Conservation (phyloP, 2,888 invertebrate species). For the Byasa hedistus region DNA sequence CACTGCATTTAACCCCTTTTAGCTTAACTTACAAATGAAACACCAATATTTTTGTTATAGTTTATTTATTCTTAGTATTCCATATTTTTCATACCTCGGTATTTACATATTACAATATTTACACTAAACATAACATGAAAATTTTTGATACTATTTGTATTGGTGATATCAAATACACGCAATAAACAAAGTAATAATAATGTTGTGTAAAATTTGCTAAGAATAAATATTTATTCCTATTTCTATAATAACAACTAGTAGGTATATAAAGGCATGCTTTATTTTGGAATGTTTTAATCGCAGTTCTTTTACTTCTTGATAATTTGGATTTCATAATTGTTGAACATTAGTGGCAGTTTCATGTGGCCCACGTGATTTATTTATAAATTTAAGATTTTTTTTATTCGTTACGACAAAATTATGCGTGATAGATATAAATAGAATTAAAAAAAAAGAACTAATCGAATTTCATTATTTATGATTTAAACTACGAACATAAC, state of each 20-base stretch:
- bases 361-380: neutral
- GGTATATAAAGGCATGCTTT: conserved; percentile 24
- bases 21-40: neutral
- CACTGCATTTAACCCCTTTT: neutral
- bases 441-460: too few species aligned
- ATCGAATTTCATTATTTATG: too few species aligned
- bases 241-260: conserved; percentile 24
- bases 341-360: neutral
- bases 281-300: conserved; percentile 54
- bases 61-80: conserved; percentile 31
- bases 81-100: conserved; percentile 23
- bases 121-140: conserved; percentile 21
- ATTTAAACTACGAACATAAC: too few species aligned
- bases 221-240: conserved; percentile 34
- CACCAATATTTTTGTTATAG: conserved; percentile 12
- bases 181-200: neutral
- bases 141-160: neutral
- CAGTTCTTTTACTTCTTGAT: conserved; percentile 34
- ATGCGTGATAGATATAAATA: too few species aligned
- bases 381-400: neutral
- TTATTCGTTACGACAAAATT: neutral
- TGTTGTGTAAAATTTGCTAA: conserved; percentile 23
- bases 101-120: conserved; percentile 31
- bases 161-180: neutral
- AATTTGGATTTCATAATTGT: neutral